A percentile compares a stretch with the other conserved stretches of the same genome.
Evolutionary conservation across 2,888 invertebrate species (phyloP).

Genomic region (Drosophila lacicola): DNA sequence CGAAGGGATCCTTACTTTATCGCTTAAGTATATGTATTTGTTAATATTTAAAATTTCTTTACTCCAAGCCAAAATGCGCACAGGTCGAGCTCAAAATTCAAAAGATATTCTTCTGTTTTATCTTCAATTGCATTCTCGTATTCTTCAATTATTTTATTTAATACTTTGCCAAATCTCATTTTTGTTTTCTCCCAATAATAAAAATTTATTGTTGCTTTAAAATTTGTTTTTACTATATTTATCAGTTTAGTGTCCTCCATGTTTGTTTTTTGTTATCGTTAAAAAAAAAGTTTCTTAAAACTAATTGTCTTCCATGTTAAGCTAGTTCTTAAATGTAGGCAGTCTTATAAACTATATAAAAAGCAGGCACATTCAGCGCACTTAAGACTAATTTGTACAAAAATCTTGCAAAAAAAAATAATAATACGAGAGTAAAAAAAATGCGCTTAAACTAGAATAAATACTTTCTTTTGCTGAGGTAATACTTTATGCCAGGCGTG

Average conservation of each 20-base stretch:
- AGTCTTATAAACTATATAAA: constrained; percentile 62
- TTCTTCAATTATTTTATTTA: no score
- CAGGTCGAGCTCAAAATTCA: no score
- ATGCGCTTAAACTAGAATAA: constrained; percentile 57
- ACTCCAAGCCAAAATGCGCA: no score
- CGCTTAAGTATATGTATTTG: no score
- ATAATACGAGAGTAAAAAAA: constrained; percentile 24
- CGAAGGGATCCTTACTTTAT: no score
- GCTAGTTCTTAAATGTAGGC: constrained; percentile 35
- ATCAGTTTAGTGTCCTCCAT: constrained; percentile 73
- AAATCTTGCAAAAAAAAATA: constrained; percentile 29
- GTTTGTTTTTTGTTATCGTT: constrained; percentile 24
- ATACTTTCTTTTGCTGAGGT: constrained; percentile 76
- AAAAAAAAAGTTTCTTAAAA: constrained; percentile 22
- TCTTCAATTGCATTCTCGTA: no score
- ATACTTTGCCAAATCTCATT: neutral
- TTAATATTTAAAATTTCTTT: no score
- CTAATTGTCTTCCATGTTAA: constrained; percentile 68
- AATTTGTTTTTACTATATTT: constrained; percentile 21
- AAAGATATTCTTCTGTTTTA: no score
- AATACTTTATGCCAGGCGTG: constrained; percentile 67
- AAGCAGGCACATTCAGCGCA: constrained; percentile 61
- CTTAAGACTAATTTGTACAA: constrained; percentile 66
- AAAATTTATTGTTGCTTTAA: neutral
- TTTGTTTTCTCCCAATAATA: neutral